These are phyloP conservation scores for Diorhabda carinulata DNA, from an alignment of 1,140 invertebrate species.

Conservation along the genomic window DNA sequence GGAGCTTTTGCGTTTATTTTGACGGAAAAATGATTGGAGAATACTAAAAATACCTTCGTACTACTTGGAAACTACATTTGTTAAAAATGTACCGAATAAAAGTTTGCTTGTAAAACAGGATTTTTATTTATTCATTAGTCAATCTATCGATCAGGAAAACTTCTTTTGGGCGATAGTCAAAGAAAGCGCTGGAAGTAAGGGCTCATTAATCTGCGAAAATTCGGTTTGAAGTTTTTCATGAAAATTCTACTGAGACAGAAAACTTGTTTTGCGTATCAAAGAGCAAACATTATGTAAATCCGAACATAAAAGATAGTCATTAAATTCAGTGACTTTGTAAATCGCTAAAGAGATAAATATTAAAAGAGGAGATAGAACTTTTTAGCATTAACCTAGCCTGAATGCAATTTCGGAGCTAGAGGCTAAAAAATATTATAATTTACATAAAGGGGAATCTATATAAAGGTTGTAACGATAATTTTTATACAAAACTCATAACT, in stretches of 20 bases:
- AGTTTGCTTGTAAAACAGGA: background rate
- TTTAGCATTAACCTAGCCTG: conserved; percentile 18
- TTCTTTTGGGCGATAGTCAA: conserved; percentile 1
- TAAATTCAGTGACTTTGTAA: conserved; percentile 33
- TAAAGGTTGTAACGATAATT: too few species aligned
- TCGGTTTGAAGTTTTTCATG: conserved; percentile 10
- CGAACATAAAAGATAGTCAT: conserved; percentile 34
- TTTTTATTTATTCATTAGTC: conserved; percentile 1
- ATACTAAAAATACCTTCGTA: too few species aligned
- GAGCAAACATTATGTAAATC: conserved; percentile 33
- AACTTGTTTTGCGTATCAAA: conserved; percentile 32
- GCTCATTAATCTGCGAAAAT: conserved; percentile 1
- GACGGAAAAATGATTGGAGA: too few species aligned
- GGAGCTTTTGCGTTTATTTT: too few species aligned
- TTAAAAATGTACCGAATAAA: background rate
- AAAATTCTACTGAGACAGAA: conserved; percentile 14
- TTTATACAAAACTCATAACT: too few species aligned
- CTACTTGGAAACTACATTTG: too few species aligned
- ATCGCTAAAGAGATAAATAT: conserved; percentile 33
- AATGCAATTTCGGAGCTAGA: background rate
- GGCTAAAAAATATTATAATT: too few species aligned
- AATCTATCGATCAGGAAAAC: background rate
- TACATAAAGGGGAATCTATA: too few species aligned
- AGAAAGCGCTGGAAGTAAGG: background rate
- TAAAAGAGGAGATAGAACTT: conserved; percentile 31